These are phyloP conservation scores for Bibio marci DNA, from an alignment of 2,888 invertebrate species.

Conservation along the genomic window DNA sequence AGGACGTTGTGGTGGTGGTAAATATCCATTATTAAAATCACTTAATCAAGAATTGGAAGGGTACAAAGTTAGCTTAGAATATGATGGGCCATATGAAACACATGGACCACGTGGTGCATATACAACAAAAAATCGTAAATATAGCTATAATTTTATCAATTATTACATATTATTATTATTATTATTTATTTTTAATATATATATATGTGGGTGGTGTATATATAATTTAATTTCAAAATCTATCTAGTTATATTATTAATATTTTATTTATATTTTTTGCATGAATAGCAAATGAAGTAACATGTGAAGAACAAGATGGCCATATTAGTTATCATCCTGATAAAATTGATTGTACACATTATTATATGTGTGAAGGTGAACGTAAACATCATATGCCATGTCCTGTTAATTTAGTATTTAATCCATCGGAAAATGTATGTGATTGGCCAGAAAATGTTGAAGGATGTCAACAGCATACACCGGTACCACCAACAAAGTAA, in stretches of 20 bases:
- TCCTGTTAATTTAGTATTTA: conserved; percentile 81
- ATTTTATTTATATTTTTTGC: too few relatives aligned
- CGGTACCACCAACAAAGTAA: conserved; percentile 36
- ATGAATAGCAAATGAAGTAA: conserved; percentile 63
- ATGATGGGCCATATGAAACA: conserved; percentile 73
- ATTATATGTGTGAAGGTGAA: conserved; percentile 93
- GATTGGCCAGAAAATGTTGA: conserved; percentile 94
- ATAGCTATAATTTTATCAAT: conserved; percentile 6
- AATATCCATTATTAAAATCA: conserved; percentile 75
- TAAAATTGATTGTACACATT: conserved; percentile 80
- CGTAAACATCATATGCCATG: conserved; percentile 93
- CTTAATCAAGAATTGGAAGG: conserved; percentile 71
- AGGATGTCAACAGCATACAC: conserved; percentile 58
- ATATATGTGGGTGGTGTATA: too few relatives aligned
- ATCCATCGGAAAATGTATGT: conserved; percentile 82
- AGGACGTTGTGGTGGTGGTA: conserved; percentile 77
- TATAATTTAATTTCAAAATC: too few relatives aligned
- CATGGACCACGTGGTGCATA: conserved; percentile 51
- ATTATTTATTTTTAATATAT: too few relatives aligned
- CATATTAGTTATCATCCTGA: conserved; percentile 87
- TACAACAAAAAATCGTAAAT: conserved; percentile 80
- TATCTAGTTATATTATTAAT: too few relatives aligned
- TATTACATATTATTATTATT: too few relatives aligned
- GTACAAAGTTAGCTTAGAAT: conserved; percentile 67
- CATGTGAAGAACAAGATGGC: conserved; percentile 86